Conservation (phyloP, 2,797 vertebrate genomes). For the Nyctalus aviator region DNA sequence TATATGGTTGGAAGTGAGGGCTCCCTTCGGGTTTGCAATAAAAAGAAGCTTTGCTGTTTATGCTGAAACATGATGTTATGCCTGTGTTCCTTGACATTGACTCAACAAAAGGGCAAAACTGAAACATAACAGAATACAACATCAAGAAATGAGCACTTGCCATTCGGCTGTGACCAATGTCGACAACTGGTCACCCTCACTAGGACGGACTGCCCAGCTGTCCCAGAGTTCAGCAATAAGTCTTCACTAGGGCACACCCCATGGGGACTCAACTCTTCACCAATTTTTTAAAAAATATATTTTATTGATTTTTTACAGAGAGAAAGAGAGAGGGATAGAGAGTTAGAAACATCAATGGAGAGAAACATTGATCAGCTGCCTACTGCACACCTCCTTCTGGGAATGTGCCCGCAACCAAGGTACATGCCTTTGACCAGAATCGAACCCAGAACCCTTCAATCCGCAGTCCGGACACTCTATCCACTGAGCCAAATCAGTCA, state of each 20-base stretch:
- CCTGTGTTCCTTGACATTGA: background rate
- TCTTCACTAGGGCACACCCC: background rate
- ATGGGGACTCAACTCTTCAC: background rate
- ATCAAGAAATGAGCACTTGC: background rate
- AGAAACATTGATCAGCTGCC: too few species aligned
- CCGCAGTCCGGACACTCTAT: too few species aligned
- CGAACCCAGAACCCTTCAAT: too few species aligned
- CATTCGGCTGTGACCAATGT: background rate
- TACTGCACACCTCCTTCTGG: too few species aligned
- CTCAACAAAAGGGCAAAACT: background rate
- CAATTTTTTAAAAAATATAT: background rate
- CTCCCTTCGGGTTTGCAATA: background rate
- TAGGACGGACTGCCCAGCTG: background rate
- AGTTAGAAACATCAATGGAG: too few species aligned
- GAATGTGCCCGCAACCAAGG: too few species aligned
- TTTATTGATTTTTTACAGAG: too few species aligned
- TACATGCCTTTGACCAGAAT: too few species aligned
- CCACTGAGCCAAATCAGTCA: too few species aligned
- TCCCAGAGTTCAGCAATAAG: background rate
- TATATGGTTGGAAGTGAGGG: background rate
- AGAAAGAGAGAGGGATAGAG: too few species aligned
- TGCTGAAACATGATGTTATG: background rate
- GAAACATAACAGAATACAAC: background rate
- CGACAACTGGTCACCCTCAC: too few species aligned
- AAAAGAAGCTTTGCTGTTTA: background rate